Percentiles rank a stretch among this genome's conserved stretches.
These are phyloP conservation scores for Scolopax mira DNA, from an alignment of 2,113 vertebrate species.

Conservation along the genomic window DNA sequence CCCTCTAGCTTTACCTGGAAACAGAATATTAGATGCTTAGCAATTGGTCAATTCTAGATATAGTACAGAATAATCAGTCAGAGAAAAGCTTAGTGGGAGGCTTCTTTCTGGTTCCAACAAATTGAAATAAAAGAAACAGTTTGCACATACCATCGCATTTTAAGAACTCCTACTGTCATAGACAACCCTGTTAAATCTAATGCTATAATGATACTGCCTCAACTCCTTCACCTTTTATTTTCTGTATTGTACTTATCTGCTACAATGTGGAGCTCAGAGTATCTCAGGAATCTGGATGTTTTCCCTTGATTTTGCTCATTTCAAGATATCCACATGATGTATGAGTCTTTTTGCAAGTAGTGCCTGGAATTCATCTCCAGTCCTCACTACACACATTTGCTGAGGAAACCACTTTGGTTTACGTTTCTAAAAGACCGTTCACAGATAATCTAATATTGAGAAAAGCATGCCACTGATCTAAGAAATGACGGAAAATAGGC, in stretches of 20 bases:
- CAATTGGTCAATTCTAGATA: background rate
- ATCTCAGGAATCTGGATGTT: background rate
- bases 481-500: background rate
- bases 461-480: background rate
- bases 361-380: background rate
- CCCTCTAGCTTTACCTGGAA: background rate
- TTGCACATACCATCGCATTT: background rate
- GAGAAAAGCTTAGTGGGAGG: background rate
- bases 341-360: background rate
- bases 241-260: background rate
- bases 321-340: background rate
- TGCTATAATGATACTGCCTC: background rate
- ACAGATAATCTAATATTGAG: background rate
- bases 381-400: background rate
- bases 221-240: background rate
- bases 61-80: background rate
- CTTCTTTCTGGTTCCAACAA: background rate
- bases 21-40: background rate
- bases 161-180: background rate
- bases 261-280: background rate
- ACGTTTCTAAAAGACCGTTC: background rate
- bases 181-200: background rate
- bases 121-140: background rate
- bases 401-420: background rate
- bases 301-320: background rate